These are phyloP conservation scores for Glaucomys volans DNA, from an alignment of 2,113 vertebrate species.

Conservation along the genomic window DNA sequence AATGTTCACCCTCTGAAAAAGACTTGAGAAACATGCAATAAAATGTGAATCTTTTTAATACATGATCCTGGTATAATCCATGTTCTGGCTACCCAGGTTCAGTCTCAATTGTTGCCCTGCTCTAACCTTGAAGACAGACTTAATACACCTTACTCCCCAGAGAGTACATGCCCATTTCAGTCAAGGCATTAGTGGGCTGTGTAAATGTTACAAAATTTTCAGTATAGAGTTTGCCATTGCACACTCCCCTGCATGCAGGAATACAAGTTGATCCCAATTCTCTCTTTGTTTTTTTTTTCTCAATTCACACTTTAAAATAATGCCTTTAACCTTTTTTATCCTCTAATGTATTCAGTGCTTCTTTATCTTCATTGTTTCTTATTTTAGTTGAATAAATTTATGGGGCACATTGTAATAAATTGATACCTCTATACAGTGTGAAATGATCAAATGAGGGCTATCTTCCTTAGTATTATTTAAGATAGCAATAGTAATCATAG, in stretches of 20 bases:
- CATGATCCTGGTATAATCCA: background rate
- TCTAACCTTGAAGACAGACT: background rate
- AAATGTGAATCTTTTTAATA: background rate
- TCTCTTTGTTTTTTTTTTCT: background rate
- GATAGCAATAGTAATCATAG: background rate
- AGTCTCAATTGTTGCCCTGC: background rate
- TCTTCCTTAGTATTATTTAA: background rate
- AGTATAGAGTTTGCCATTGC: too few relatives aligned
- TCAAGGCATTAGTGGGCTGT: background rate
- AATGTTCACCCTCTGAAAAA: conserved; percentile 24
- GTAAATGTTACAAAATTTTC: background rate
- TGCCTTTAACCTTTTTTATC: background rate
- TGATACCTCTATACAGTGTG: background rate
- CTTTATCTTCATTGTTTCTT: background rate
- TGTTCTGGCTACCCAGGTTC: background rate
- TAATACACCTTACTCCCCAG: background rate
- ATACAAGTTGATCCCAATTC: background rate
- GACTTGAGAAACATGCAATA: background rate
- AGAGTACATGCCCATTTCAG: background rate
- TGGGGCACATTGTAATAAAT: background rate
- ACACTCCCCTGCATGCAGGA: background rate
- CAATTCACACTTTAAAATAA: conserved; percentile 5
- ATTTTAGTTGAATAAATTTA: background rate
- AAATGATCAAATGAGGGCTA: background rate
- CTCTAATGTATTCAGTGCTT: background rate